Conservation (phyloP, 2,888 invertebrate genomes). For the Plagiodera versicolora region DNA sequence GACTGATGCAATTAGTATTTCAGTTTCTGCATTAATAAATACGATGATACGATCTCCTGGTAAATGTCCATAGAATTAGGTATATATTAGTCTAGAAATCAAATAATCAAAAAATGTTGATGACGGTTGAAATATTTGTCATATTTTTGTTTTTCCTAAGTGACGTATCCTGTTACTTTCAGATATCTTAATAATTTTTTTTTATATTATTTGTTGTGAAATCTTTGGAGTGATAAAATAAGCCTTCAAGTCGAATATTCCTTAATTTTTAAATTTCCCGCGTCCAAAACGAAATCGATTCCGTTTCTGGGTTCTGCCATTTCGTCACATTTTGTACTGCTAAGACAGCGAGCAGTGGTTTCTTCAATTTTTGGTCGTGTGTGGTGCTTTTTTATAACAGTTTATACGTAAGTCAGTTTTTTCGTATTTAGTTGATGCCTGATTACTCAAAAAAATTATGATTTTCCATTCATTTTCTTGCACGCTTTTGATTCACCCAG, state of each 20-base stretch:
- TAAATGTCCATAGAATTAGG: too few relatives aligned
- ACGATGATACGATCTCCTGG: too few relatives aligned
- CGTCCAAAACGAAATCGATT: constrained; percentile 44
- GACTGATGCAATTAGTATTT: too few relatives aligned
- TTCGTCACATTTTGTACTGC: constrained; percentile 24
- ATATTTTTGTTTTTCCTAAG: constrained; percentile 27
- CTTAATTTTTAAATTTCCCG: constrained; percentile 44
- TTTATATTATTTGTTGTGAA: constrained; percentile 28
- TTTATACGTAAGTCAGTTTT: constrained; percentile 56
- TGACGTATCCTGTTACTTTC: constrained; percentile 19
- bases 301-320: constrained; percentile 43
- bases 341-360: constrained; percentile 40
- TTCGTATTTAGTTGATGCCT: too few relatives aligned
- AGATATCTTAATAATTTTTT: constrained; percentile 23
- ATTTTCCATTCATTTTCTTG: background rate
- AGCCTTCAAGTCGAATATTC: constrained; percentile 3
- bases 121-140: constrained; percentile 21
- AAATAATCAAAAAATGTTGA: too few relatives aligned
- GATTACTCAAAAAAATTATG: too few relatives aligned
- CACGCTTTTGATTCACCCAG: background rate
- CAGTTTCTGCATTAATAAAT: too few relatives aligned
- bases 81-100: too few relatives aligned
- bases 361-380: constrained; percentile 50
- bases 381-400: constrained; percentile 55
- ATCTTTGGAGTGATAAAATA: constrained; percentile 33